A percentile compares a stretch with the other conserved stretches of the same genome.
phyloP scores from a whole-genome alignment of 1,140 invertebrate genomes.

The Bombyx mori region ASM3026992v2 NC_085130.1:16724001-16724500 shows the following conservation, averaged over 20 bases:
- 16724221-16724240: conserved; percentile 72
- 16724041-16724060: too few relatives aligned
- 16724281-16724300: conserved; percentile 77
- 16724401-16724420: conserved; percentile 12
- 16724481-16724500: conserved; percentile 85
- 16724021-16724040: too few relatives aligned
- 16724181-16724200: conserved; percentile 75
- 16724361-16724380: conserved; percentile 76
- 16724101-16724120: too few relatives aligned
- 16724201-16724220: conserved; percentile 79
- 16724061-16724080: too few relatives aligned
- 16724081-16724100: too few relatives aligned
- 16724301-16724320: conserved; percentile 72
- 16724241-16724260: conserved; percentile 76
- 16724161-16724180: conserved; percentile 76
- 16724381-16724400: conserved; percentile 33
- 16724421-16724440: conserved; percentile 57
- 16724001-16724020: too few relatives aligned
- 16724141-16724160: conserved; percentile 75
- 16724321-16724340: conserved; percentile 58
- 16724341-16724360: conserved; percentile 70
- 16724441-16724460: conserved; percentile 84
- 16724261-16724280: conserved; percentile 79
- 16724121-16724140: conserved; percentile 54
- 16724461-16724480: conserved; percentile 85